Evolutionary conservation across 2,888 invertebrate species (phyloP).

Genomic region (Scaptomyza parva): DNA sequence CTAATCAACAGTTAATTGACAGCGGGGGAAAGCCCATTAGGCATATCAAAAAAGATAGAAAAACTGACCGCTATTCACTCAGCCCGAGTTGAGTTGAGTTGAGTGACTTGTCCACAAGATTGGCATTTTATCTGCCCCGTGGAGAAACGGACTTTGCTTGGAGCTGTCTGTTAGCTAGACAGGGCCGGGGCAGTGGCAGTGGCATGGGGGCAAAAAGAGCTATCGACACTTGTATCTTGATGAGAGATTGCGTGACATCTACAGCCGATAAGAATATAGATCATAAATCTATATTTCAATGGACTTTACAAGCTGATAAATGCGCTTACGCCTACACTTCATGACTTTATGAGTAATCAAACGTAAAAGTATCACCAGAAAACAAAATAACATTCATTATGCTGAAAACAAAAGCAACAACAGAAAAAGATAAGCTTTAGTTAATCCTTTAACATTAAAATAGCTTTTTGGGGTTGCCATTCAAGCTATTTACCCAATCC

Average conservation of each 20-base stretch:
- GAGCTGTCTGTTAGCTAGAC: conserved; percentile 17
- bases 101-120: conserved; percentile 17
- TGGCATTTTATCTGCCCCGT: conserved; percentile 22
- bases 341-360: not conserved
- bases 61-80: conserved; percentile 8
- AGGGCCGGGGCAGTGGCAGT: not conserved
- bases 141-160: conserved; percentile 4
- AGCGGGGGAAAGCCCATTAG: conserved; percentile 7
- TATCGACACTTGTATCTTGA: conserved; percentile 24
- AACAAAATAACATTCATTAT: conserved; percentile 8
- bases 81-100: conserved; percentile 2
- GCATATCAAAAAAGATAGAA: not conserved
- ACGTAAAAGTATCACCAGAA: not conserved
- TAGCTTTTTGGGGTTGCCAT: conserved; percentile 4
- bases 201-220: no score
- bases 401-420: not conserved
- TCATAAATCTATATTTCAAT: conserved; percentile 15
- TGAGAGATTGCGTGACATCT: conserved; percentile 36
- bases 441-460: conserved; percentile 29
- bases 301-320: conserved; percentile 12
- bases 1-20: conserved; percentile 39
- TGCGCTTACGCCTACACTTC: not conserved
- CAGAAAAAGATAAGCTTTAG: not conserved
- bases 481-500: conserved; percentile 41
- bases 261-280: conserved; percentile 31